These are phyloP conservation scores for Cordilura impudica DNA, from an alignment of 2,888 invertebrate species.

Conservation along the genomic window DNA sequence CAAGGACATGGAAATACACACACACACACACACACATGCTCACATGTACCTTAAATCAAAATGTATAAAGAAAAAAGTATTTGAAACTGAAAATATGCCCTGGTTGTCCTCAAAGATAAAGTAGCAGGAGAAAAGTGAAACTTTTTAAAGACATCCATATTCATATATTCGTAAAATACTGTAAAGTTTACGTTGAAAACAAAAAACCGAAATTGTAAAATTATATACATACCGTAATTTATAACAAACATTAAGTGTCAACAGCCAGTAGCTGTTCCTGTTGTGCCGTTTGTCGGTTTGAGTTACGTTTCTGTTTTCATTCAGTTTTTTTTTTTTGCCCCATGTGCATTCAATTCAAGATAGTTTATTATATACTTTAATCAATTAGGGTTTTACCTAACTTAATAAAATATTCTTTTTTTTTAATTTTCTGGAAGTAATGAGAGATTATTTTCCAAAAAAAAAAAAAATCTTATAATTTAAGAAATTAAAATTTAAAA, in stretches of 20 bases:
- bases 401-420: too few species aligned
- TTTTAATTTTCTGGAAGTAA: too few species aligned
- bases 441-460: too few species aligned
- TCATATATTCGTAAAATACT: background rate
- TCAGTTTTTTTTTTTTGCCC: background rate
- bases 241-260: constrained; percentile 27
- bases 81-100: background rate
- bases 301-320: background rate
- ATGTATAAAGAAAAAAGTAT: background rate
- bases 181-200: too few species aligned
- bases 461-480: too few species aligned
- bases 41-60: background rate
- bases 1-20: constrained; percentile 40
- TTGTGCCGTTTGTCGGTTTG: background rate
- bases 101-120: background rate
- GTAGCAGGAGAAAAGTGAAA: too few species aligned
- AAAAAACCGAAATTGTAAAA: too few species aligned
- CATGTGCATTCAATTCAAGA: background rate
- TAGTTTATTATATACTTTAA: background rate
- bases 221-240: background rate
- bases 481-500: too few species aligned
- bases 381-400: too few species aligned
- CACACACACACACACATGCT: background rate
- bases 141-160: background rate
- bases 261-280: constrained; percentile 23